Evolutionary conservation across 2,888 invertebrate species (phyloP).

Genomic region (Leptura quadrifasciata): DNA sequence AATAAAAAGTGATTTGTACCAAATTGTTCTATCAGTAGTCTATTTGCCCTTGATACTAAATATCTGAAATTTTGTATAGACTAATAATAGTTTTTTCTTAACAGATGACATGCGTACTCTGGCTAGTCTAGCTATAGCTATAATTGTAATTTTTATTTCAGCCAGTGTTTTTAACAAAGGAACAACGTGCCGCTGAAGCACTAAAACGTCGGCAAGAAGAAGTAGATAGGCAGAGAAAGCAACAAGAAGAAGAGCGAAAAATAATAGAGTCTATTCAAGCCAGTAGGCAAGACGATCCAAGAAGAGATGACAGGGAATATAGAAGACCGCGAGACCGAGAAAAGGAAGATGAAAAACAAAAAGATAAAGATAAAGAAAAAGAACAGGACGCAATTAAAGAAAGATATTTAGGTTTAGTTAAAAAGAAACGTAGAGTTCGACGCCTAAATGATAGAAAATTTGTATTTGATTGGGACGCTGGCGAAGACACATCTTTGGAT

Average conservation of each 20-base stretch:
- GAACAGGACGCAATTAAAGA: slow-evolving; percentile 97
- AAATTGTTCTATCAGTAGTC: no score
- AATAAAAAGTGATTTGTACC: background rate
- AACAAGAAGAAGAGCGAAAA: slow-evolving; percentile 80
- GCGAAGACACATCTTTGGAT: slow-evolving; percentile 98
- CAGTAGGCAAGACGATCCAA: slow-evolving; percentile 66
- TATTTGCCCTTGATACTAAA: no score
- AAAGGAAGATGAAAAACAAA: slow-evolving; percentile 76
- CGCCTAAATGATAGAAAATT: slow-evolving; percentile 98
- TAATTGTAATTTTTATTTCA: slow-evolving; percentile 67
- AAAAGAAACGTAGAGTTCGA: slow-evolving; percentile 93
- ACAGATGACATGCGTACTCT: no score
- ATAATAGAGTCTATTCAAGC: slow-evolving; percentile 66
- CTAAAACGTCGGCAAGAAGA: slow-evolving; percentile 92
- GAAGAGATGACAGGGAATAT: slow-evolving; percentile 69
- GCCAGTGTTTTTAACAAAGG: slow-evolving; percentile 97
- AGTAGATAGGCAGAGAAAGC: slow-evolving; percentile 86
- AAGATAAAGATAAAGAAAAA: slow-evolving; percentile 90
- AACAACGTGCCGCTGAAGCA: slow-evolving; percentile 93
- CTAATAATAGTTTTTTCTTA: background rate
- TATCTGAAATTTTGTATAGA: no score
- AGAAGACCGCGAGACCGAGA: slow-evolving; percentile 73
- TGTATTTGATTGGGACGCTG: slow-evolving; percentile 99
- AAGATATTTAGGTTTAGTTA: slow-evolving; percentile 93
- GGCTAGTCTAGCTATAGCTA: no score